Evolutionary conservation across 1,140 invertebrate species (phyloP), one percentile per base, ranked within the genome.

Genomic region (Lerema accius): DNA sequence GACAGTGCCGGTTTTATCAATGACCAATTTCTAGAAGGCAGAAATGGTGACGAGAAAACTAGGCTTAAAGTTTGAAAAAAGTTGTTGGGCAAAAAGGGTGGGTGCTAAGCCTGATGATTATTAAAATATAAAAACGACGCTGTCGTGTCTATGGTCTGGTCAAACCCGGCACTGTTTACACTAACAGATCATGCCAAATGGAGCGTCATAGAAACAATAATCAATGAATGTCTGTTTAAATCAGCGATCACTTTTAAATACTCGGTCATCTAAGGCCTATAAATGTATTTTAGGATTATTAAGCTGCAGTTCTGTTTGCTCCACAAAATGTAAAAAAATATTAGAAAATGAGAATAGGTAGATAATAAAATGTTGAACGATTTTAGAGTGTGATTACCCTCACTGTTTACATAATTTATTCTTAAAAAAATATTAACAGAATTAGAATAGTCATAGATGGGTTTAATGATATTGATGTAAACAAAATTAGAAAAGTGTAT

Each of bases 311-410:
- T n/a, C 2, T 37, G n/a, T 37, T 37, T 37, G 35, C 35, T 37
- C n/a, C 4, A 2, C 11, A 2, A 37, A 37, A 37, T 7, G 11
- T 11, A 37, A 11, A 37, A 32, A 32, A 32, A 32, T 10, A 32
- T 32, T 32, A 32, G 35, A n/a, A 37, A 23, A 37, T 37, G 35
- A 11, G 35, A 37, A 37, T n/a, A 37, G 10, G n/a, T 37, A 37
- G n/a, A 2, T 23, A 37, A 37, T 37, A 13, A 23, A 56, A 45
- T 56, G 23, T 56, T 45, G 53, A 56, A 45, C 40, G 53, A 56
- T 56, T 45, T 51, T 51, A 37, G 49, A 37, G 49, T 19, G 49
- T 37, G 49, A 51, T 39, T 37, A 51, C 35, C 16, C 49, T 51
- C 49, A 51, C 11, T 11, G 28, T 51, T 17, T 51, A 51, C 13